Conservation (phyloP, 2,113 vertebrate genomes). For the Phainopepla nitens region DNA sequence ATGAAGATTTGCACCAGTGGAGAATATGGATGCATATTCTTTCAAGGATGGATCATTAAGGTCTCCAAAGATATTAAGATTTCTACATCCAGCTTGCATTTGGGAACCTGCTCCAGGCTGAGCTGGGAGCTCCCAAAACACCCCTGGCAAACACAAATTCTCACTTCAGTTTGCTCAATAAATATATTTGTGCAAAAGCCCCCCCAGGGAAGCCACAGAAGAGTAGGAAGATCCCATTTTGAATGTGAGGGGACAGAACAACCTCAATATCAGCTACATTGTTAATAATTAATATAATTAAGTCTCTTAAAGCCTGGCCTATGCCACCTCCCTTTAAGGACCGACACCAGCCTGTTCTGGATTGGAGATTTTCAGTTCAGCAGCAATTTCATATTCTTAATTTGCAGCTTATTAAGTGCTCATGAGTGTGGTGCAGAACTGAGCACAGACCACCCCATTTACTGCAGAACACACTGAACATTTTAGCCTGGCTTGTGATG, state of each 20-base stretch:
- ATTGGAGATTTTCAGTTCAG: not conserved
- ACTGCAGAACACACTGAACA: not conserved
- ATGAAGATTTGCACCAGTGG: not conserved
- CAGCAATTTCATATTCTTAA: not conserved
- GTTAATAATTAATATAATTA: not conserved
- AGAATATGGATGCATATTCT: too few species aligned
- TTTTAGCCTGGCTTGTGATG: not conserved
- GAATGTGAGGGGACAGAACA: not conserved
- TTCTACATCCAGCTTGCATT: not conserved
- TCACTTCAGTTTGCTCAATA: not conserved
- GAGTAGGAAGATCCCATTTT: not conserved
- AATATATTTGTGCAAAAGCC: not conserved
- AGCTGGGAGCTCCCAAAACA: not conserved
- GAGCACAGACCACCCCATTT: not conserved
- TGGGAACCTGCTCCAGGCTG: not conserved
- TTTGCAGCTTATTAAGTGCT: not conserved
- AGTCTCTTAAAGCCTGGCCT: not conserved
- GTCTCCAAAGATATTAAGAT: not conserved
- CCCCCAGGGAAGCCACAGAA: not conserved
- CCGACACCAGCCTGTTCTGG: not conserved
- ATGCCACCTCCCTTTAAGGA: not conserved
- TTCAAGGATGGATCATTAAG: not conserved
- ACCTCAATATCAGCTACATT: not conserved
- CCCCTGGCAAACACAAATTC: not conserved
- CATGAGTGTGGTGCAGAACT: not conserved